These are phyloP conservation scores for Acanthurus tractus DNA, from an alignment of 2,797 vertebrate species.

Conservation along the genomic window DNA sequence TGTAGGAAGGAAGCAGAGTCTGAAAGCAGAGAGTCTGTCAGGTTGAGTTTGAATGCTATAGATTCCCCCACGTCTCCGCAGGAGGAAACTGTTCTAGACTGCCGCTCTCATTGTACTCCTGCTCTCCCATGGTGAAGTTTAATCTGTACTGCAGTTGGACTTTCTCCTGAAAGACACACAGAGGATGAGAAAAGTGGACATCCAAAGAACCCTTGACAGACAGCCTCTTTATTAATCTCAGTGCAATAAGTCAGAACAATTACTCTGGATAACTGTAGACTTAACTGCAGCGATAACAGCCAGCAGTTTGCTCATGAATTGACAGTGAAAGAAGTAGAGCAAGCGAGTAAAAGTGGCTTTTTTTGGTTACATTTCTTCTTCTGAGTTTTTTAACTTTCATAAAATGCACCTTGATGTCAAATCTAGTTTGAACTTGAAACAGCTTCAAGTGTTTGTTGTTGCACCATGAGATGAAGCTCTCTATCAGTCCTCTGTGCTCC, in stretches of 20 bases:
- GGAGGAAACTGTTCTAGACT: conserved; percentile 95
- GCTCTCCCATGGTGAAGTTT: conserved; percentile 93
- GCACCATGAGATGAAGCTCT: no score
- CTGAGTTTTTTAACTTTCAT: background rate
- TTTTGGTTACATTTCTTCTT: no score
- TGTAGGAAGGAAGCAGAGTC: conserved; percentile 40
- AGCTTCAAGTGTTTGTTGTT: no score
- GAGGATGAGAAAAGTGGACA: background rate
- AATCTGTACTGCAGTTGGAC: conserved; percentile 95
- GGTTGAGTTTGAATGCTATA: conserved; percentile 84
- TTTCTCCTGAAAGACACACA: conserved; percentile 89
- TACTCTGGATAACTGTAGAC: no score
- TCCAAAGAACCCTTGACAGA: background rate
- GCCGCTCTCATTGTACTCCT: conserved; percentile 92
- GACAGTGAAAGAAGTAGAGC: no score
- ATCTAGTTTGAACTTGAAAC: background rate
- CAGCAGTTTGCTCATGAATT: no score
- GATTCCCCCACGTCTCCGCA: conserved; percentile 92
- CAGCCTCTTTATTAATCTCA: background rate
- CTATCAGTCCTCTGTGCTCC: no score
- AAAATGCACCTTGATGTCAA: background rate
- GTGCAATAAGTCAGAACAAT: no score
- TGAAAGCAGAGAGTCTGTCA: conserved; percentile 72
- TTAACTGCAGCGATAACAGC: no score
- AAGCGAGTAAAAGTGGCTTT: no score